Conservation (phyloP, 1,140 invertebrate species). For the Metopolophium dirhodum region DNA sequence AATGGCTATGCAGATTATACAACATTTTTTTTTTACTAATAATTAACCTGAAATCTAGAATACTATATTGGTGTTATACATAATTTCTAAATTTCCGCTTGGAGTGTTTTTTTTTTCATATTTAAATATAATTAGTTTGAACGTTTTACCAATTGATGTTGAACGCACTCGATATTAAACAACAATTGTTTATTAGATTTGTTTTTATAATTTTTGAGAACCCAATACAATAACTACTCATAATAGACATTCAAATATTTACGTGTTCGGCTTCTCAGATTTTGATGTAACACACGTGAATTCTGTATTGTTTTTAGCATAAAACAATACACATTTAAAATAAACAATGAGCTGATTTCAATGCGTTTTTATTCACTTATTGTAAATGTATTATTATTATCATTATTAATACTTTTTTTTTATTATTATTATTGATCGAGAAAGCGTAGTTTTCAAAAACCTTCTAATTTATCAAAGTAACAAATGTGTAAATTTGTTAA, state of each 20-base stretch:
- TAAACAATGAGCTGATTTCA: neutral
- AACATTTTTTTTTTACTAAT: neutral
- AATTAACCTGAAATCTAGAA: too few relatives aligned
- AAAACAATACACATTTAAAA: neutral
- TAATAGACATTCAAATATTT: neutral
- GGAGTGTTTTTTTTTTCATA: neutral
- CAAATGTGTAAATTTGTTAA: neutral
- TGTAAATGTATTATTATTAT: neutral
- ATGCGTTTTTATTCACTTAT: neutral
- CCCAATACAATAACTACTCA: neutral
- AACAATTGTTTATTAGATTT: neutral
- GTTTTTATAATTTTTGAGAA: neutral
- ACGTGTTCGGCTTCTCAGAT: slow-evolving; percentile 47
- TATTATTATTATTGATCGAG: neutral
- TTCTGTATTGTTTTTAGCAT: neutral
- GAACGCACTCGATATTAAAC: neutral
- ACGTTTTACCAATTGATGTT: neutral
- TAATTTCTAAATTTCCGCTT: neutral
- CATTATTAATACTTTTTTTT: neutral
- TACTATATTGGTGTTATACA: neutral
- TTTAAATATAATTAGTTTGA: neutral
- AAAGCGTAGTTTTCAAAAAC: slow-evolving; percentile 38
- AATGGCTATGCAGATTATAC: neutral
- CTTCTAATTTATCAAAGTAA: neutral
- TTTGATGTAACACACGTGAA: neutral